Evolutionary conservation across 1,140 invertebrate species (phyloP).

Genomic region (Pogonomyrmex californicus): DNA sequence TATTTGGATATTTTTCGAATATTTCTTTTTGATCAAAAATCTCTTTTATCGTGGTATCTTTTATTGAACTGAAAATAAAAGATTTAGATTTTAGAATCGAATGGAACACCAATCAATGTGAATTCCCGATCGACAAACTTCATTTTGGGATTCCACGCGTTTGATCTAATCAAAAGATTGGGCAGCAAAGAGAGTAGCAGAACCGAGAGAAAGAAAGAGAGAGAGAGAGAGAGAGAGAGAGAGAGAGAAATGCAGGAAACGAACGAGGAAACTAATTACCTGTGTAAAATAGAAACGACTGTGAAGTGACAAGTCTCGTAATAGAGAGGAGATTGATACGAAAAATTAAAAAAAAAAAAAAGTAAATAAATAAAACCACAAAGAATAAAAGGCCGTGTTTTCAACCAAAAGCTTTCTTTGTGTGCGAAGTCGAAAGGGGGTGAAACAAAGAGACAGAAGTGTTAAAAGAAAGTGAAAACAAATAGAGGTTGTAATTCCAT

Average conservation of each 20-base stretch:
- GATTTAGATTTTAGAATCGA: slow-evolving; percentile 29
- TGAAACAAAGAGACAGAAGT: neutral
- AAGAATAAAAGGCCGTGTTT: neutral
- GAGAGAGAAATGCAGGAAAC: neutral
- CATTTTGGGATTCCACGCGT: slow-evolving; percentile 45
- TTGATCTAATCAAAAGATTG: slow-evolving; percentile 50
- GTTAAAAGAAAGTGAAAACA: slow-evolving; percentile 41
- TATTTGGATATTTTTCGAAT: neutral
- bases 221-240: too few relatives aligned
- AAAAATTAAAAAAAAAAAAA: neutral
- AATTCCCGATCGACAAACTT: slow-evolving; percentile 44
- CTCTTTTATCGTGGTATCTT: neutral
- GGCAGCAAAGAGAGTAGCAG: slow-evolving; percentile 18
- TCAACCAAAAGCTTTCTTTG: neutral
- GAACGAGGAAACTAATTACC: slow-evolving; percentile 46
- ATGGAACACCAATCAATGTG: slow-evolving; percentile 18
- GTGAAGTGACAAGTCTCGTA: neutral
- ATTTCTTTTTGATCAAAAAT: slow-evolving; percentile 9
- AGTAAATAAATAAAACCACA: neutral
- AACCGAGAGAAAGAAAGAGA: neutral
- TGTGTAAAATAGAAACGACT: slow-evolving; percentile 10
- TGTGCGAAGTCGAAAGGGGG: neutral
- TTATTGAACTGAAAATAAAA: slow-evolving; percentile 7
- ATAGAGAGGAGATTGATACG: neutral
- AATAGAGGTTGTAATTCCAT: slow-evolving; percentile 24